phyloP scores from a whole-genome alignment of 2,888 invertebrate species.

The Sussaba pulchella region DNA sequence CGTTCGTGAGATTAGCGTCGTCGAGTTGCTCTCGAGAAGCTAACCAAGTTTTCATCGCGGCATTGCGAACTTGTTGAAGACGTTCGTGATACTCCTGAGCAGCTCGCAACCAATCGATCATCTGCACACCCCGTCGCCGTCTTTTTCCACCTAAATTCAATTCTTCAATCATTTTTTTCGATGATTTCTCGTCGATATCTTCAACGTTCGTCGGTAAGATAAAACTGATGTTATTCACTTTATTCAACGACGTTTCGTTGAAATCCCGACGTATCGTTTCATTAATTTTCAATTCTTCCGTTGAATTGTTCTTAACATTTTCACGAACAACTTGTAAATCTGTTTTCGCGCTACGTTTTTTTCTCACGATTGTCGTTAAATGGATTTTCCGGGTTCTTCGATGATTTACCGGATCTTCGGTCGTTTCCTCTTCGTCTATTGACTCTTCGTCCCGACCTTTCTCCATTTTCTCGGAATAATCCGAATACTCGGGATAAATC shows the following conservation, averaged over 20 bases:
- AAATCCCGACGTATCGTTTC: neutral
- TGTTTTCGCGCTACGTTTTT: slow-evolving; percentile 14
- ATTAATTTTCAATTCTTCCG: neutral
- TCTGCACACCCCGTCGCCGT: slow-evolving; percentile 46
- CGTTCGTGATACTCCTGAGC: slow-evolving; percentile 63
- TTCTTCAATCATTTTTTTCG: neutral
- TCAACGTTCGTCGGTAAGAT: neutral
- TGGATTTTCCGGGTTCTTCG: neutral
- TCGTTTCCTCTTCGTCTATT: neutral
- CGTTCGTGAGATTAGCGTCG: slow-evolving; percentile 52
- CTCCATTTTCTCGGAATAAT: slow-evolving; percentile 34
- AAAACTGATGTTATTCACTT: no score
- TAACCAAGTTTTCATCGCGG: slow-evolving; percentile 65
- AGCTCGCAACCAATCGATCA: slow-evolving; percentile 61
- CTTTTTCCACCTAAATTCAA: neutral
- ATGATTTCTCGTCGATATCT: neutral
- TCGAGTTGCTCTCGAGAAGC: slow-evolving; percentile 42
- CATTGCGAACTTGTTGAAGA: slow-evolving; percentile 55
- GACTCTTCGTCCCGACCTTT: neutral
- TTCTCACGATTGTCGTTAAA: slow-evolving; percentile 8
- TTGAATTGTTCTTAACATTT: neutral
- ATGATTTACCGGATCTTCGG: slow-evolving; percentile 1
- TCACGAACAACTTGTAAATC: neutral
- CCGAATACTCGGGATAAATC: slow-evolving; percentile 43
- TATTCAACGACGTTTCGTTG: neutral